Percentiles rank a stretch among this genome's conserved stretches.
Evolutionary conservation across 1,140 invertebrate species (phyloP).

Genomic region (Riptortus pedestris): DNA sequence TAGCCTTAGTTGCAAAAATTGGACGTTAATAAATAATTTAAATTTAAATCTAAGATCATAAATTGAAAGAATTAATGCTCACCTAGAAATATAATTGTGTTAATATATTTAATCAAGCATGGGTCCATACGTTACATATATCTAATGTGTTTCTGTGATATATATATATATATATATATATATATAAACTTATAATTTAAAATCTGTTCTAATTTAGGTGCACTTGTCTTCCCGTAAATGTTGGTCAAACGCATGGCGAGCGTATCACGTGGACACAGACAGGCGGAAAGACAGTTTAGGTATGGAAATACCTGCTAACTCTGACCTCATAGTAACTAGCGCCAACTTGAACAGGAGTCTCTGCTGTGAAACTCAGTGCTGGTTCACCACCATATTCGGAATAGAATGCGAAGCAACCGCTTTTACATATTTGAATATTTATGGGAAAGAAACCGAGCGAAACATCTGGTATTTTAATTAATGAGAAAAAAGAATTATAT

Average conservation of each 20-base stretch:
- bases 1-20: too few relatives aligned
- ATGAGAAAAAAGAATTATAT: background rate
- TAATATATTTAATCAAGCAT: too few relatives aligned
- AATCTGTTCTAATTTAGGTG: too few relatives aligned
- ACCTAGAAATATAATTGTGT: too few relatives aligned
- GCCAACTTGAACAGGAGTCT: background rate
- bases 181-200: too few relatives aligned
- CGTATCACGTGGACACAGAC: background rate
- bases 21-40: too few relatives aligned
- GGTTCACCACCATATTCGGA: constrained; percentile 2
- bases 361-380: background rate
- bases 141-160: too few relatives aligned
- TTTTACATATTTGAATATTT: background rate
- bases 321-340: background rate
- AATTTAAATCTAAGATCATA: too few relatives aligned
- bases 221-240: background rate
- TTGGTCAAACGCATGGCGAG: background rate
- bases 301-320: background rate
- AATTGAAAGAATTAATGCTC: too few relatives aligned
- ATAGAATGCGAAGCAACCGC: constrained; percentile 1
- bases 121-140: too few relatives aligned
- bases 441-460: background rate
- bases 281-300: background rate
- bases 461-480: constrained; percentile 1
- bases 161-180: too few relatives aligned